phyloP scores from a whole-genome alignment of 2,797 vertebrate genomes.

The Oophaga sylvatica region DNA sequence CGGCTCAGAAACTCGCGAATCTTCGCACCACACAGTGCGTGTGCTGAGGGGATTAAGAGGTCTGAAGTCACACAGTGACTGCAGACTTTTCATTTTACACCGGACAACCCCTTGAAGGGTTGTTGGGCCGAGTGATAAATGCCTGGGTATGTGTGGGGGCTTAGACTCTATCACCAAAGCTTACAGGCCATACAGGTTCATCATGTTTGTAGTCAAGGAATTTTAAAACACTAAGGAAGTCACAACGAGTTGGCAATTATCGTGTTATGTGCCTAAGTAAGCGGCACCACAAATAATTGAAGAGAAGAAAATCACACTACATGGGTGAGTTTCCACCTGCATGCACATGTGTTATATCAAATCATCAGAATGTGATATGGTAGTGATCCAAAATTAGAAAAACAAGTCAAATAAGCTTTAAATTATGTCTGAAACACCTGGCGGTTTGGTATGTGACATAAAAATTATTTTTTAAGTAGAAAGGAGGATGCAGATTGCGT shows the following conservation, averaged over 20 bases:
- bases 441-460: slow-evolving; percentile 58
- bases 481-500: slow-evolving; percentile 55
- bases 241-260: slow-evolving; percentile 30
- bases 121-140: not conserved
- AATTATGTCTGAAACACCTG: slow-evolving; percentile 60
- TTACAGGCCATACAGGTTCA: not conserved
- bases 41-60: no score
- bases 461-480: slow-evolving; percentile 61
- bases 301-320: slow-evolving; percentile 42
- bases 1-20: no score
- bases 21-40: no score
- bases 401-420: slow-evolving; percentile 61
- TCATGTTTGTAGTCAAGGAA: slow-evolving; percentile 34
- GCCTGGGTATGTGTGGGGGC: not conserved
- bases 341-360: slow-evolving; percentile 61
- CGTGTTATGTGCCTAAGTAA: slow-evolving; percentile 47
- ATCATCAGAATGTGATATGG: slow-evolving; percentile 57
- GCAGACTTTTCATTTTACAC: no score
- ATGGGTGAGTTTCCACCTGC: slow-evolving; percentile 54
- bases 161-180: not conserved
- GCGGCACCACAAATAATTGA: slow-evolving; percentile 44
- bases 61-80: no score
- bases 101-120: not conserved
- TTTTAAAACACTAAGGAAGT: slow-evolving; percentile 30
- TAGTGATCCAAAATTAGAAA: slow-evolving; percentile 61